Base-by-base conservation (phyloP, 2,113 vertebrate species). In the Caranx melampygus region DNA sequence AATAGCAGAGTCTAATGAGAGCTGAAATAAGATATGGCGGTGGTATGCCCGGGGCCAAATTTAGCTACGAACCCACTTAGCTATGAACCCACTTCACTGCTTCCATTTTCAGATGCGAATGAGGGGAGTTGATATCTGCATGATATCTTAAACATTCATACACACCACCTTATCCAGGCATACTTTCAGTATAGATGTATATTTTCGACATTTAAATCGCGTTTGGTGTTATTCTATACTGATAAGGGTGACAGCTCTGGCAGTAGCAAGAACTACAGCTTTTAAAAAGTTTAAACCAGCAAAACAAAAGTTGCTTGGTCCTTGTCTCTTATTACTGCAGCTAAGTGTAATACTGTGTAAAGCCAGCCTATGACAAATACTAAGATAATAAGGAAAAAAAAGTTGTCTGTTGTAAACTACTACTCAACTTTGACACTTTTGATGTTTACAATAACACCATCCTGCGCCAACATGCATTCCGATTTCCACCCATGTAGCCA, bases 1-100 rank as follows among this genome's bases (percentile, higher is more conserved):
- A 89, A 90, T 93, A 91, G 88, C 59, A 18, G 63, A 83, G 78
- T 85, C 72, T 78, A 81, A 87, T 85, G 66, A 87, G 82, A 86
- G 54, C 45, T 88, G 86, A 88, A 87, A 90, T 55, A 62, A 65
- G 88, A 91, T 89, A 87, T 52, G 42, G 55, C 1, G 20, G 34
- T 54, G 82, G 81, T 66, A 84, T 88, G 76, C 34, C 40, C 68
- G 70, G 26, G 59, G 79, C 63, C 87, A 85, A 78, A 84, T 84
- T 90, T 86, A 90, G 83, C 70, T 54, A 67, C 66, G 63, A 78
- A 71, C 26, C 49, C 65, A 69, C 87, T 26, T 26, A 26, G 26
- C 70, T 54, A 67, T 70, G 63, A 78, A 71, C 26, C 49, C 65
- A 69, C 87, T 63, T 77, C 65, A 59, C 60, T 13, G 54, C 69